Percentiles rank a stretch among this genome's conserved stretches.
Evolutionary conservation across 2,113 vertebrate species (phyloP).

Genomic region (Recurvirostra avosetta): DNA sequence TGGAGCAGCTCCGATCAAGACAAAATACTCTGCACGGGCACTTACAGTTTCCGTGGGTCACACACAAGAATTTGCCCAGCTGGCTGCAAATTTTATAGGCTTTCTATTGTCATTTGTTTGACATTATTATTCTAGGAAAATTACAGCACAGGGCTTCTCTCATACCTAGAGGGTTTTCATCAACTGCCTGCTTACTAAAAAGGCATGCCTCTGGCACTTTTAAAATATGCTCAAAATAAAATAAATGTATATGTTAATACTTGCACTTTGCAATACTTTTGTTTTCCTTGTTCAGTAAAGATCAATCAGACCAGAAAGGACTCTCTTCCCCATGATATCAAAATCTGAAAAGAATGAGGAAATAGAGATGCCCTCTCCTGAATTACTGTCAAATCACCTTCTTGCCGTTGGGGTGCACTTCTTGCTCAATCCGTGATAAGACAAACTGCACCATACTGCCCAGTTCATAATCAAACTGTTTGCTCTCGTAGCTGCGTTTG

Average conservation of each 20-base stretch:
- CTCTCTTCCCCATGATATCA: background rate
- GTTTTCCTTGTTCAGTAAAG: background rate
- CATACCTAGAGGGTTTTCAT: constrained; percentile 31
- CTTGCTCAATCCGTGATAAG: accelerated
- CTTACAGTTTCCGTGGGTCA: background rate
- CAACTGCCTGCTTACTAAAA: constrained; percentile 35
- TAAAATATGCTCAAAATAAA: constrained; percentile 11
- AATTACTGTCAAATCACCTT: background rate
- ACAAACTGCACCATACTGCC: background rate
- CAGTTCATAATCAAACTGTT: background rate
- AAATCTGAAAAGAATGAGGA: background rate
- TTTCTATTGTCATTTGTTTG: constrained; percentile 49
- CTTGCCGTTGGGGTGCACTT: background rate
- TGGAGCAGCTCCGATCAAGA: background rate
- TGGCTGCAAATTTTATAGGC: constrained; percentile 51
- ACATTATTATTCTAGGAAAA: constrained; percentile 53
- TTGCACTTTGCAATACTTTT: background rate
- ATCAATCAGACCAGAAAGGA: background rate
- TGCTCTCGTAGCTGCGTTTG: background rate
- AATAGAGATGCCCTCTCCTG: background rate
- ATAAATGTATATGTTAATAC: background rate
- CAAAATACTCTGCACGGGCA: background rate
- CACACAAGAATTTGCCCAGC: constrained; percentile 17
- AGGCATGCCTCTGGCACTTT: constrained; percentile 37
- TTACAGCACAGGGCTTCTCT: constrained; percentile 6